These are phyloP conservation scores for Myotis findleyi DNA, from an alignment of 2,797 vertebrate species.

Conservation along the genomic window DNA sequence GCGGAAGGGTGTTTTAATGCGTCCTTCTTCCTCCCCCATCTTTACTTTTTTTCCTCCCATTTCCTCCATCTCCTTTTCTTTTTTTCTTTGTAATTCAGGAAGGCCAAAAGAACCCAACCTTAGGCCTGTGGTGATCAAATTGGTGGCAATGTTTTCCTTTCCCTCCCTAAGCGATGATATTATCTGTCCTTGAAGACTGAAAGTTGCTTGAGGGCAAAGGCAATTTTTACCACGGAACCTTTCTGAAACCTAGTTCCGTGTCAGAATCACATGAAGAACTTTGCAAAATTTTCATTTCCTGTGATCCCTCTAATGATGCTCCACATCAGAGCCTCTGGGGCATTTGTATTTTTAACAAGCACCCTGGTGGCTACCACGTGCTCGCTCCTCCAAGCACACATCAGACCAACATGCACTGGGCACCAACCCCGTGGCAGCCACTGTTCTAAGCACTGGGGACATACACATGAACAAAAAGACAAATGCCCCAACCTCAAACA, in stretches of 20 bases:
- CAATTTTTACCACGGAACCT: neutral
- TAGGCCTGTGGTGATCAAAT: neutral
- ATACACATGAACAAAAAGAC: neutral
- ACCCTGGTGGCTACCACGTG: neutral
- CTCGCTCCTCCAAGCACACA: neutral
- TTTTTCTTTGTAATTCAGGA: neutral
- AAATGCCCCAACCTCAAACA: neutral
- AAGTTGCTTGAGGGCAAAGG: conserved; percentile 50
- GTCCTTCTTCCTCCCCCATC: conserved; percentile 76
- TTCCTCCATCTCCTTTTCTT: neutral
- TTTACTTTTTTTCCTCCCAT: conserved; percentile 59
- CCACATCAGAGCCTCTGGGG: neutral
- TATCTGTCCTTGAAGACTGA: neutral
- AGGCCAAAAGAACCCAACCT: neutral
- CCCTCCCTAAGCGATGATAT: neutral
- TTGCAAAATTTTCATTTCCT: conserved; percentile 10
- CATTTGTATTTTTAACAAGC: neutral
- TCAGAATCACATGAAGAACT: conserved; percentile 29
- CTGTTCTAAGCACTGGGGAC: neutral
- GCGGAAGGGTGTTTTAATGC: conserved; percentile 74
- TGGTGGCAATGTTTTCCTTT: neutral
- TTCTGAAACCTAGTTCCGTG: neutral
- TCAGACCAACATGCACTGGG: neutral
- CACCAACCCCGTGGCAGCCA: neutral
- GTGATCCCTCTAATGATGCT: neutral